Evolutionary conservation across 2,113 vertebrate genomes (phyloP).

Genomic region (Syrrhaptes paradoxus): DNA sequence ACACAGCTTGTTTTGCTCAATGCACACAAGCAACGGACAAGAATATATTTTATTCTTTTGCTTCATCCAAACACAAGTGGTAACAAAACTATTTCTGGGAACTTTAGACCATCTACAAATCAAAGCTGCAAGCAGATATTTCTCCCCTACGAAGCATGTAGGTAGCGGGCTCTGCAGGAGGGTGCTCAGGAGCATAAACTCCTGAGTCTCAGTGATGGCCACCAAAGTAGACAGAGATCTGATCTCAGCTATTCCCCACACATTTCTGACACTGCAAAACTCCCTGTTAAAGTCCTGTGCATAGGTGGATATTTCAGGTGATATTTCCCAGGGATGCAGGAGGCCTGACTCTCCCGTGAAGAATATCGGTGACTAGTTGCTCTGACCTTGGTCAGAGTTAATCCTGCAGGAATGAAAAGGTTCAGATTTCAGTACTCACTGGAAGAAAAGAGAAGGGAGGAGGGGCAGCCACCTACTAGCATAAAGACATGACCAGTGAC

Average conservation of each 20-base stretch:
- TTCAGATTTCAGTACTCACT: neutral
- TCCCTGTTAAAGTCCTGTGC: neutral
- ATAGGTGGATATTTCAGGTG: neutral
- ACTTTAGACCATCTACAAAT: neutral
- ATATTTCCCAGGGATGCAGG: neutral
- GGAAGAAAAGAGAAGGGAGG: conserved; percentile 1
- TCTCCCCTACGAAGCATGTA: neutral
- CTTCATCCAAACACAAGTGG: neutral
- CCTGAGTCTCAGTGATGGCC: neutral
- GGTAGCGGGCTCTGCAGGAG: neutral
- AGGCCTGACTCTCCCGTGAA: neutral
- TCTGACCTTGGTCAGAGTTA: conserved; percentile 54
- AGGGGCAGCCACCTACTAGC: neutral
- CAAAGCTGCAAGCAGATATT: neutral
- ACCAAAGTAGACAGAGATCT: conserved; percentile 5
- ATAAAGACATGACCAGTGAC: neutral
- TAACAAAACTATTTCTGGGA: conserved; percentile 20
- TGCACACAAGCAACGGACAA: neutral
- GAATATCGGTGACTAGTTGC: neutral
- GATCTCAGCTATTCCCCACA: neutral
- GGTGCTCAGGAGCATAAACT: neutral
- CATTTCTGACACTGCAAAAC: neutral
- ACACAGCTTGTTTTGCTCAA: conserved; percentile 55
- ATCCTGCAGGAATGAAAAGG: conserved; percentile 49
- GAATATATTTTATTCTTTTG: conserved; percentile 21